Conservation (phyloP, 2,113 vertebrate genomes). For the Amphilophus citrinellus region DNA sequence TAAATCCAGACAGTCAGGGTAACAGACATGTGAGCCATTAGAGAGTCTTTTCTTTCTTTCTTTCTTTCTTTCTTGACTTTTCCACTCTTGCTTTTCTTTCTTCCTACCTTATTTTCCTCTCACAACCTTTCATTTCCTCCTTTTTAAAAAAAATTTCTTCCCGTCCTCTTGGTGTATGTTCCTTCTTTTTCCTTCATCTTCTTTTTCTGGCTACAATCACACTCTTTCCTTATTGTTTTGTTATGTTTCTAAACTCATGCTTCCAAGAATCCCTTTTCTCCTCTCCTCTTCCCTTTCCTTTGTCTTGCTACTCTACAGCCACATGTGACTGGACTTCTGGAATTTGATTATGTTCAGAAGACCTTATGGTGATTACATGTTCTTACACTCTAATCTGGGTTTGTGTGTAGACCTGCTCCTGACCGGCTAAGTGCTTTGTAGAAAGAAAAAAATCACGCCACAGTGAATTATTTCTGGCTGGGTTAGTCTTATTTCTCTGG, state of each 20-base stretch:
- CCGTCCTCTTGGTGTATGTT: background rate
- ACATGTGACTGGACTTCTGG: constrained; percentile 33
- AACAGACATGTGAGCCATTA: constrained; percentile 23
- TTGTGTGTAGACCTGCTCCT: constrained; percentile 46
- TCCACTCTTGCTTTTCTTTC: background rate
- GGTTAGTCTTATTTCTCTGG: constrained; percentile 77
- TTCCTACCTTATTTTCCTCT: background rate
- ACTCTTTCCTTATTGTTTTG: background rate
- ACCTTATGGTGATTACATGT: constrained; percentile 24
- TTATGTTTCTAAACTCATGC: background rate
- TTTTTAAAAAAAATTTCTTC: background rate
- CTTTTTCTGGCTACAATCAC: background rate
- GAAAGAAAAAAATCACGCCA: constrained; percentile 70
- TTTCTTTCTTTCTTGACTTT: background rate
- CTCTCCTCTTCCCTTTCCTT: background rate
- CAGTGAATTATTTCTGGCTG: constrained; percentile 78
- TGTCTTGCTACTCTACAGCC: background rate
- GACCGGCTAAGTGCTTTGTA: constrained; percentile 69
- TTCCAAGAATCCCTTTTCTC: background rate
- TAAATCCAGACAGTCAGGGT: constrained; percentile 42
- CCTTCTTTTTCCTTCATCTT: background rate
- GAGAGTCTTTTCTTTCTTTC: constrained; percentile 18
- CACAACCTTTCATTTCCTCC: background rate
- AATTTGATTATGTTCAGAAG: constrained; percentile 52
- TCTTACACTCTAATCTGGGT: constrained; percentile 42